phyloP scores from a whole-genome alignment of 2,888 invertebrate species.

The Aphodius granarius region DNA sequence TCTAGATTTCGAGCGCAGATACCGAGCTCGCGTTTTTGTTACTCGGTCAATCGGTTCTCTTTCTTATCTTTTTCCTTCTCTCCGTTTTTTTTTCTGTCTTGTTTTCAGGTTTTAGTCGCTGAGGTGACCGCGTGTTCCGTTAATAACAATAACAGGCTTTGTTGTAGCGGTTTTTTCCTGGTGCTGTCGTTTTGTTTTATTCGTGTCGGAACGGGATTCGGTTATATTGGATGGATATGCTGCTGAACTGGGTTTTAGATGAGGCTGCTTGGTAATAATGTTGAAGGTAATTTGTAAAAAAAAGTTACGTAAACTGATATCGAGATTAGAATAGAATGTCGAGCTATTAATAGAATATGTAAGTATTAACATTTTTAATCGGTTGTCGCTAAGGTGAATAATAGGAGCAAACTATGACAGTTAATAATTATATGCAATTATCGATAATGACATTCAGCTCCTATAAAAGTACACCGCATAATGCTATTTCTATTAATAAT shows the following conservation, averaged over 20 bases:
- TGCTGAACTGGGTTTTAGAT: background rate
- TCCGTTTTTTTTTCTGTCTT: background rate
- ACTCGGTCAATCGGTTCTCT: background rate
- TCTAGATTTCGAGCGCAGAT: background rate
- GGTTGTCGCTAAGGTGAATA: background rate
- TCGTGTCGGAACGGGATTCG: background rate
- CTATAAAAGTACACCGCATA: no score
- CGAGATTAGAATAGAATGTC: background rate
- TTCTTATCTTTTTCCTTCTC: background rate
- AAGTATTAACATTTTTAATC: background rate
- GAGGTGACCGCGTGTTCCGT: background rate
- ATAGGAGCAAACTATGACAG: background rate
- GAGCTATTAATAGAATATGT: background rate
- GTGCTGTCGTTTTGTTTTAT: background rate
- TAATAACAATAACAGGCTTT: background rate
- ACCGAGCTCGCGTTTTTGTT: background rate
- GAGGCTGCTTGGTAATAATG: background rate
- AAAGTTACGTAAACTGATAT: background rate
- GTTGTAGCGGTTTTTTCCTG: background rate
- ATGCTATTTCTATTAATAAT: no score
- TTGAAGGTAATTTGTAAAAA: background rate
- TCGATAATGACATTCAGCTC: background rate
- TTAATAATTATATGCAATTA: background rate
- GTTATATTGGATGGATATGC: background rate
- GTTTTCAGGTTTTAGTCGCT: background rate